phyloP scores from a whole-genome alignment of 1,140 invertebrate genomes.

The Vollenhovia emeryi region DNA sequence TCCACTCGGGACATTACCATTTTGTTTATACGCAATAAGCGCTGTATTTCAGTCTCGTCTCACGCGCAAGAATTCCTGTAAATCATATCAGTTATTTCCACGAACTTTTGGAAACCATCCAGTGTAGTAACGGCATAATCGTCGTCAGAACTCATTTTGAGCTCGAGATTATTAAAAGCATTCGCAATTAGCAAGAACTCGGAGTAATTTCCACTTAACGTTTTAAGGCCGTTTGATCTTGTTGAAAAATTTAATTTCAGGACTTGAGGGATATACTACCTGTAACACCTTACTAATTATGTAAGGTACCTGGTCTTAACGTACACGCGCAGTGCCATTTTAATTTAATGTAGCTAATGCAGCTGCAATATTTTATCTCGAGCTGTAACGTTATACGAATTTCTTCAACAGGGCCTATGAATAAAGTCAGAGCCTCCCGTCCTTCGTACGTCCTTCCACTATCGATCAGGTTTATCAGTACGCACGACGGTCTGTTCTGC shows the following conservation, averaged over 20 bases:
- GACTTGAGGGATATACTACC: too few relatives aligned
- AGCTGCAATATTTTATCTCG: not conserved
- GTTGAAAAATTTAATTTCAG: not conserved
- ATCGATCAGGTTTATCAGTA: conserved; percentile 31
- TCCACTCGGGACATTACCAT: not conserved
- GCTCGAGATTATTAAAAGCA: not conserved
- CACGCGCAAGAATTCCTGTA: not conserved
- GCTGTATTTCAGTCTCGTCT: not conserved
- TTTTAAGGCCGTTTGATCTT: not conserved
- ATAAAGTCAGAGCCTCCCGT: conserved; percentile 10
- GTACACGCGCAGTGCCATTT: not conserved
- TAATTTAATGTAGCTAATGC: not conserved
- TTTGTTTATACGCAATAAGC: not conserved
- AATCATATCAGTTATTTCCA: not conserved
- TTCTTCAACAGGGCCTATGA: not conserved
- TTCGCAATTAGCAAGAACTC: not conserved
- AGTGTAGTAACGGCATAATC: not conserved
- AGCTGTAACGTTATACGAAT: not conserved
- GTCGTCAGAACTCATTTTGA: not conserved
- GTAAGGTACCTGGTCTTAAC: not conserved
- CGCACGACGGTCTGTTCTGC: not conserved
- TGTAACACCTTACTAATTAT: too few relatives aligned
- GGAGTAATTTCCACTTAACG: not conserved
- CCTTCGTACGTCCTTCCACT: not conserved
- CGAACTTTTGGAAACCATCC: not conserved